phyloP scores from a whole-genome alignment of 2,797 vertebrate genomes.

The Ispidina picta region DNA sequence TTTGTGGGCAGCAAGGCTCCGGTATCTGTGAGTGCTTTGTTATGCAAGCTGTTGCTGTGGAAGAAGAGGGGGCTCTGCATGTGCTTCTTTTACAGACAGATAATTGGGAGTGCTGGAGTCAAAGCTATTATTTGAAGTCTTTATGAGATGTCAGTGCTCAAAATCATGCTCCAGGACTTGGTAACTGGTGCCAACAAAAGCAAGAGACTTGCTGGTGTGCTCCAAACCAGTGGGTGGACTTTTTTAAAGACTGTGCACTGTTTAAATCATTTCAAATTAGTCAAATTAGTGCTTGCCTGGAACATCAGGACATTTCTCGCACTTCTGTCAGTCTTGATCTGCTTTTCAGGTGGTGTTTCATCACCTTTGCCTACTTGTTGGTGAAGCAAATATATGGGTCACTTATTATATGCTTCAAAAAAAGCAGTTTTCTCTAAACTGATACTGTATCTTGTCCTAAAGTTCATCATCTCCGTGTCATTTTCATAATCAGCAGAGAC shows the following conservation, averaged over 20 bases:
- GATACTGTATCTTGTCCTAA: background rate
- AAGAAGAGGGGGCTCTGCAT: accelerated
- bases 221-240: background rate
- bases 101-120: background rate
- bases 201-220: background rate
- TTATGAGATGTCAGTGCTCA: background rate
- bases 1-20: background rate
- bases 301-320: background rate
- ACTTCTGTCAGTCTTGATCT: background rate
- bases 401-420: background rate
- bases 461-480: background rate
- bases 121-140: background rate
- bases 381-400: background rate
- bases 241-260: background rate
- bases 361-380: background rate
- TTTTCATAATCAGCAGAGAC: conserved; percentile 19
- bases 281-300: background rate
- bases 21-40: background rate
- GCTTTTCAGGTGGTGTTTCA: background rate
- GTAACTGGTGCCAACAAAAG: background rate
- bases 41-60: background rate
- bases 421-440: background rate
- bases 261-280: background rate
- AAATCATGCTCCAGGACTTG: background rate
- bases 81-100: background rate